Percentiles rank a stretch among this genome's conserved stretches.
phyloP scores from a whole-genome alignment of 2,888 invertebrate species.

The Boloria euphrosyne region DNA sequence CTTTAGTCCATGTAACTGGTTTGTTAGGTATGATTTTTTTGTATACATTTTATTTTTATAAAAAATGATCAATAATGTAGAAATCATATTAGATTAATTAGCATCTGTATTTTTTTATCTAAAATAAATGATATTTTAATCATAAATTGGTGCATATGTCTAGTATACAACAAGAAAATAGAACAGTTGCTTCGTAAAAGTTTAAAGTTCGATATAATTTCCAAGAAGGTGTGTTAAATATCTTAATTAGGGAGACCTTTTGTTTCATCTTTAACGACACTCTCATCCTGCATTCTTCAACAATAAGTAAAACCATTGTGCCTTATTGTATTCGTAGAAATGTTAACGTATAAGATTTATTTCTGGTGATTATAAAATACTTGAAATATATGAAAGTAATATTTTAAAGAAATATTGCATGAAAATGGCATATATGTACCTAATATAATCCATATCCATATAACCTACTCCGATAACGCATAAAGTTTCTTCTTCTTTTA shows the following conservation, averaged over 20 bases:
- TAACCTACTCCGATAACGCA: no score
- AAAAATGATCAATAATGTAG: no score
- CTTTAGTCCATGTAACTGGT: no score
- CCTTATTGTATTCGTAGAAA: conserved; percentile 16
- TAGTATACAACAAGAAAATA: background rate
- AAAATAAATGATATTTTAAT: no score
- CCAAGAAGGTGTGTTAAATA: conserved; percentile 24
- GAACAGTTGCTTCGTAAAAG: conserved; percentile 6
- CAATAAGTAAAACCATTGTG: conserved; percentile 5
- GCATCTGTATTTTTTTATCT: no score
- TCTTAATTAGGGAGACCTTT: conserved; percentile 18
- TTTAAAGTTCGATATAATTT: conserved; percentile 9
- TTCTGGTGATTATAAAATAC: conserved; percentile 2
- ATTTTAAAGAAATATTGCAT: background rate
- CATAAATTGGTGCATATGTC: background rate
- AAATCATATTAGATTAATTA: no score
- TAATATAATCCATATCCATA: no score
- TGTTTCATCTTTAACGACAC: conserved; percentile 16
- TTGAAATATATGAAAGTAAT: no score
- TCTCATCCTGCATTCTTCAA: conserved; percentile 19
- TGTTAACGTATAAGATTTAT: conserved; percentile 3
- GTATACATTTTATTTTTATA: no score
- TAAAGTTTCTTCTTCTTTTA: no score
- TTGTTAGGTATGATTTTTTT: no score
- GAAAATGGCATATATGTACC: no score